Percentiles rank a stretch among this genome's conserved stretches.
These are phyloP conservation scores for Neodiprion virginianus DNA, from an alignment of 1,140 invertebrate species.

Conservation along the genomic window DNA sequence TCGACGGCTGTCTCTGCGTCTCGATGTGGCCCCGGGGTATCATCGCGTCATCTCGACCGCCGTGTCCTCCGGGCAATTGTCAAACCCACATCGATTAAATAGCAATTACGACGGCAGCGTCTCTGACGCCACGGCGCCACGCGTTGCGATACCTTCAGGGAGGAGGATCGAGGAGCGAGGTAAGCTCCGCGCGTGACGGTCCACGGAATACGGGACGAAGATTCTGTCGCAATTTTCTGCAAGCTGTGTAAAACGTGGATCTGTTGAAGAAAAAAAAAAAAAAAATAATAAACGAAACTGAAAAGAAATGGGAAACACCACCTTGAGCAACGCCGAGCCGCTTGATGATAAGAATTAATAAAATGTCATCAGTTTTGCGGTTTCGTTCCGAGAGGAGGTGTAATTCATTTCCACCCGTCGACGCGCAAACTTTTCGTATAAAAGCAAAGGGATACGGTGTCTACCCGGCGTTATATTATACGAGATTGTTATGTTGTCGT, in stretches of 20 bases:
- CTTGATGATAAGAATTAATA: slow-evolving; percentile 23
- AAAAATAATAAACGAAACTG: too few relatives aligned
- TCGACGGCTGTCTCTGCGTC: slow-evolving; percentile 1
- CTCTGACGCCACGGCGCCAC: slow-evolving; percentile 3
- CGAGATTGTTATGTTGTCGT: slow-evolving; percentile 40
- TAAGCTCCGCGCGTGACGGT: too few relatives aligned
- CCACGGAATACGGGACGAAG: too few relatives aligned
- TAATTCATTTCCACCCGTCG: neutral
- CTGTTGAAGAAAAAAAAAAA: neutral
- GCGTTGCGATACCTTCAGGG: neutral
- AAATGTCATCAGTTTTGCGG: slow-evolving; percentile 22
- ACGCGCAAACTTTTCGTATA: slow-evolving; percentile 32
- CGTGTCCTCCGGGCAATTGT: neutral
- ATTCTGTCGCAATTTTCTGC: too few relatives aligned
- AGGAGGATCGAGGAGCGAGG: too few relatives aligned
- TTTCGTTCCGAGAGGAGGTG: slow-evolving; percentile 14
- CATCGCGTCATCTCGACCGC: neutral
- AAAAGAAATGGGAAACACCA: neutral
- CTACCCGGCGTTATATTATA: slow-evolving; percentile 23
- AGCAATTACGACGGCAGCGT: neutral
- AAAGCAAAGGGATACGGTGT: slow-evolving; percentile 30
- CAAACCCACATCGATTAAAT: neutral
- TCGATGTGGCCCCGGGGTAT: neutral
- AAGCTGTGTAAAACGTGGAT: neutral
- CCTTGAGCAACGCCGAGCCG: neutral